These are phyloP conservation scores for Synanthedon andrenaeformis DNA, from an alignment of 2,888 invertebrate species.

Conservation along the genomic window DNA sequence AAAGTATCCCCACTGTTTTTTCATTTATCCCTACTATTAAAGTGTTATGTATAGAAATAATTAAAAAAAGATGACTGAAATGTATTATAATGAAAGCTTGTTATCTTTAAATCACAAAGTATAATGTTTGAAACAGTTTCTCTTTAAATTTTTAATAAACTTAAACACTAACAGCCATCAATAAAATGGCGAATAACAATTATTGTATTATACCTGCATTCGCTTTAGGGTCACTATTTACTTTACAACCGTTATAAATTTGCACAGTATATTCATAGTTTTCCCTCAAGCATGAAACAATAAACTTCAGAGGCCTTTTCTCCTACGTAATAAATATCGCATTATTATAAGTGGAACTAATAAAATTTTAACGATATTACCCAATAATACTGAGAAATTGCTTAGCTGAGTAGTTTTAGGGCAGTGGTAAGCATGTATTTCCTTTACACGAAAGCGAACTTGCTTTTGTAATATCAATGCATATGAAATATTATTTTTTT, in stretches of 20 bases:
- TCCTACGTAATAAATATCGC: conserved; percentile 52
- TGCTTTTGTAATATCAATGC: conserved; percentile 4
- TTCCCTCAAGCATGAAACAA: conserved; percentile 49
- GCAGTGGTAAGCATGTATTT: background rate
- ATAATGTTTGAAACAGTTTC: too few species aligned
- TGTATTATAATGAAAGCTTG: too few species aligned
- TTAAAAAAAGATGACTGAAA: too few species aligned
- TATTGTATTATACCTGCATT: background rate
- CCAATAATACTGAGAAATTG: conserved; percentile 17
- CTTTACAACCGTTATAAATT: conserved; percentile 47
- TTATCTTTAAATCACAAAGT: too few species aligned
- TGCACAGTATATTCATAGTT: conserved; percentile 48
- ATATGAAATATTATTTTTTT: too few species aligned
- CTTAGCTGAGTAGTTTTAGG: conserved; percentile 2
- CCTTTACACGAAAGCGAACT: background rate
- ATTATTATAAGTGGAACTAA: conserved; percentile 53
- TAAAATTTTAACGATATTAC: conserved; percentile 53
- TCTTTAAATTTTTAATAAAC: too few species aligned
- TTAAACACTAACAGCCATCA: too few species aligned
- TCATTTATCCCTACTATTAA: too few species aligned
- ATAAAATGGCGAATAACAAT: too few species aligned
- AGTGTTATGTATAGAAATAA: too few species aligned
- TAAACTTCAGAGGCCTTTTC: conserved; percentile 43
- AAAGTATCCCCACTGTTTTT: too few species aligned
- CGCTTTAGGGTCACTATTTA: background rate